Percentiles rank a stretch among this genome's conserved stretches.
phyloP scores from a whole-genome alignment of 2,797 vertebrate genomes.

The Hephaestus fuliginosus region DNA sequence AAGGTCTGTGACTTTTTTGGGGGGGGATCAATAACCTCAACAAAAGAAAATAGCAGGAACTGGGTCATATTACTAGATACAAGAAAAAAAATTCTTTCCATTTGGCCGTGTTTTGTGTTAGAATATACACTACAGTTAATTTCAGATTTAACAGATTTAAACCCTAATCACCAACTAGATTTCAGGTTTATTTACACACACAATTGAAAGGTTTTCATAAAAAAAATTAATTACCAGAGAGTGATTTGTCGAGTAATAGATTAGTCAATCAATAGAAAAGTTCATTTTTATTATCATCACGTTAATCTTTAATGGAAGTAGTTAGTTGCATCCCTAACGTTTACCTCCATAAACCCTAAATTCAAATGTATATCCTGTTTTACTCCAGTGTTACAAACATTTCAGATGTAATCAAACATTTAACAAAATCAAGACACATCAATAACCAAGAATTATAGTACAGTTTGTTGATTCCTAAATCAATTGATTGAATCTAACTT shows the following conservation, averaged over 20 bases:
- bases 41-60: neutral
- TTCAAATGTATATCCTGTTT: neutral
- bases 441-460: neutral
- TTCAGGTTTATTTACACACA: neutral
- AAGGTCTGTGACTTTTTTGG: constrained; percentile 31
- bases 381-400: neutral
- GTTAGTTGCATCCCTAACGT: neutral
- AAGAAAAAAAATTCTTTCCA: neutral
- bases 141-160: neutral
- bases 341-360: neutral
- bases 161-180: neutral
- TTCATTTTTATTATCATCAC: neutral
- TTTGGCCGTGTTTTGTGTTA: neutral
- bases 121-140: neutral
- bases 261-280: neutral
- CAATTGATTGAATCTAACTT: neutral
- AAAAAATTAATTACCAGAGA: neutral
- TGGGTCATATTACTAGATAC: neutral
- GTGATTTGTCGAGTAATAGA: neutral
- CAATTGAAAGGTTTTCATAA: neutral
- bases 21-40: constrained; percentile 38
- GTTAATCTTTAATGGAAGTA: neutral
- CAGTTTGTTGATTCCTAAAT: neutral
- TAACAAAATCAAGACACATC: neutral
- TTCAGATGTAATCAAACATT: neutral